Conservation (phyloP, 2,113 vertebrate species). For the Melanotaenia duboulayi region DNA sequence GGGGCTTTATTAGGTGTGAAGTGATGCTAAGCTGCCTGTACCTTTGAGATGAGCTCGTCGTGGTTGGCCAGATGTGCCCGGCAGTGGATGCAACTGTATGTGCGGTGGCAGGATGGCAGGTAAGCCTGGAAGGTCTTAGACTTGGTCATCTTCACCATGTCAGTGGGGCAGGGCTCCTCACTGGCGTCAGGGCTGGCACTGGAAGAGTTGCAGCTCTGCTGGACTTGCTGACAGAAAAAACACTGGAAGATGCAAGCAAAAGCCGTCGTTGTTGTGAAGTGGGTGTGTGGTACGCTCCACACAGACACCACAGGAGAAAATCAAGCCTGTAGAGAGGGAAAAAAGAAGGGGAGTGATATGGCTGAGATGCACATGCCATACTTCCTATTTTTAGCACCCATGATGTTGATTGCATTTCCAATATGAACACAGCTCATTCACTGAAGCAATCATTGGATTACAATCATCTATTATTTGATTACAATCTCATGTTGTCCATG, state of each 20-base stretch:
- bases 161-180: conserved; percentile 86
- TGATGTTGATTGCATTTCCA: conserved; percentile 46
- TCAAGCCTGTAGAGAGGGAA: conserved; percentile 81
- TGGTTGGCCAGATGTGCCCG: conserved; percentile 98
- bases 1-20: background rate
- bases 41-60: conserved; percentile 94
- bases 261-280: conserved; percentile 93
- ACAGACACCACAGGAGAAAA: conserved; percentile 89
- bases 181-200: conserved; percentile 90
- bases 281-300: conserved; percentile 95
- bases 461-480: conserved; percentile 34
- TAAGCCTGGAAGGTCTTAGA: conserved; percentile 99
- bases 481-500: conserved; percentile 8
- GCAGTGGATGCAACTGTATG: conserved; percentile 99
- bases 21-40: conserved; percentile 15
- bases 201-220: conserved; percentile 89
- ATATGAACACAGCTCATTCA: conserved; percentile 22
- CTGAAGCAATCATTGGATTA: conserved; percentile 51
- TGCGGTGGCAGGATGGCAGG: conserved; percentile 94
- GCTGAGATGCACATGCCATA: conserved; percentile 18
- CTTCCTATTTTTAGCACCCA: conserved; percentile 40
- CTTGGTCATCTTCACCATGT: conserved; percentile 99
- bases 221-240: conserved; percentile 95
- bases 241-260: conserved; percentile 96
- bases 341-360: background rate